phyloP scores from a whole-genome alignment of 2,888 invertebrate genomes.

The Drosophila eohydei region DNA sequence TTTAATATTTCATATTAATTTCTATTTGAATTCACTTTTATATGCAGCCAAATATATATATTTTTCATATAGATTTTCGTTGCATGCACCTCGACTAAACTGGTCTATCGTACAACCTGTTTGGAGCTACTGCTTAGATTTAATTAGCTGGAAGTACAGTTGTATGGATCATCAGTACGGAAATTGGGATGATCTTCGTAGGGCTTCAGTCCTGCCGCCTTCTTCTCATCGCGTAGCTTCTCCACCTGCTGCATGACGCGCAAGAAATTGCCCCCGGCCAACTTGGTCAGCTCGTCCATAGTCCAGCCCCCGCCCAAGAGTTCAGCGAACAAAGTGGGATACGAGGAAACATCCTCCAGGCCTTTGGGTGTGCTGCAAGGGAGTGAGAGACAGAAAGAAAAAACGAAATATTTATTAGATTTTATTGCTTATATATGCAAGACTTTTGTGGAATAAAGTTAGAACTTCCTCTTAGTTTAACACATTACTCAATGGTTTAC shows the following conservation, averaged over 20 bases:
- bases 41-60: slow-evolving; percentile 42
- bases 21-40: slow-evolving; percentile 7
- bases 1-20: slow-evolving; percentile 19
- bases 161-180: slow-evolving; percentile 85
- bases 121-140: slow-evolving; percentile 57
- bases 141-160: slow-evolving; percentile 85
- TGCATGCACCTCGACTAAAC: slow-evolving; percentile 25
- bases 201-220: slow-evolving; percentile 89
- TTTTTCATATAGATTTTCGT: slow-evolving; percentile 19
- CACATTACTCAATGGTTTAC: background rate
- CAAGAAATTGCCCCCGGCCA: slow-evolving; percentile 91
- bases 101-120: slow-evolving; percentile 67
- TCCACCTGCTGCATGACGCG: slow-evolving; percentile 89
- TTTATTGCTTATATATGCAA: background rate
- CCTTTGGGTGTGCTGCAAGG: slow-evolving; percentile 90
- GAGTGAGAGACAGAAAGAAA: background rate
- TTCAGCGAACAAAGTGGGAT: slow-evolving; percentile 91
- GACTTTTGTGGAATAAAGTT: too few relatives aligned
- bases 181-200: slow-evolving; percentile 88
- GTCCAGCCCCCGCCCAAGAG: slow-evolving; percentile 92
- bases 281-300: slow-evolving; percentile 90
- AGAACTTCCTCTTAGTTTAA: background rate
- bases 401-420: too few relatives aligned
- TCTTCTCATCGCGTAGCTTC: slow-evolving; percentile 90
- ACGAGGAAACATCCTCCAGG: slow-evolving; percentile 92